phyloP scores from a whole-genome alignment of 2,113 vertebrate species.

The Megaptera novaeangliae region DNA sequence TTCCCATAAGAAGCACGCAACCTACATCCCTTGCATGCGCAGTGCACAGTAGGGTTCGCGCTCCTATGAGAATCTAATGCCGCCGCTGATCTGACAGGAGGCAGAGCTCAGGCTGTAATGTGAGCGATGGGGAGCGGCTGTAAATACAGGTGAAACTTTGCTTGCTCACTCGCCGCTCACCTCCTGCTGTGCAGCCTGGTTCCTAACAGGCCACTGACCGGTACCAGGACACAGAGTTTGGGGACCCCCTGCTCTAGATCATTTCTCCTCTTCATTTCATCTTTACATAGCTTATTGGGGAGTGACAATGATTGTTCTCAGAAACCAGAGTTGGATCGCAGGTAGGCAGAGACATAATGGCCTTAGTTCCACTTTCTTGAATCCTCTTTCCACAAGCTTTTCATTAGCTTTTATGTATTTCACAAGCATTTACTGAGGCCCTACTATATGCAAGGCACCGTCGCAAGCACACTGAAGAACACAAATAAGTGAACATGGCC shows the following conservation, averaged over 20 bases:
- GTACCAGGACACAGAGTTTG: too few species aligned
- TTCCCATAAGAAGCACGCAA: too few species aligned
- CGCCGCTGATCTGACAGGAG: too few species aligned
- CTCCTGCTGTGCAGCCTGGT: too few species aligned
- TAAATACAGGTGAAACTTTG: too few species aligned
- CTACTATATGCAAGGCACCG: not conserved
- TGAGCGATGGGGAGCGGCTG: too few species aligned
- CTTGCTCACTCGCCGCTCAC: fast-evolving
- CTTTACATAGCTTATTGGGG: not conserved
- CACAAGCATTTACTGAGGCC: not conserved
- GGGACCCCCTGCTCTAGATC: not conserved
- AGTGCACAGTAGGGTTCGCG: too few species aligned
- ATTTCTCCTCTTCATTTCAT: not conserved
- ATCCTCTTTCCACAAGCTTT: not conserved
- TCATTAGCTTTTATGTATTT: not conserved
- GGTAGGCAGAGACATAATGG: not conserved
- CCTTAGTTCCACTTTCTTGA: not conserved
- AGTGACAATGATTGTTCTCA: not conserved
- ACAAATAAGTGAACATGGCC: fast-evolving
- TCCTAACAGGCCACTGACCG: too few species aligned
- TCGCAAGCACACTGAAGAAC: not conserved
- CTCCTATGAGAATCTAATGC: too few species aligned
- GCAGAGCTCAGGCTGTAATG: too few species aligned
- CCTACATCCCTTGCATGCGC: too few species aligned
- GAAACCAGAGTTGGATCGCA: not conserved